Evolutionary conservation across 2,888 invertebrate genomes (phyloP), one percentile per base, ranked within the genome.

Genomic region (Macaria notata): DNA sequence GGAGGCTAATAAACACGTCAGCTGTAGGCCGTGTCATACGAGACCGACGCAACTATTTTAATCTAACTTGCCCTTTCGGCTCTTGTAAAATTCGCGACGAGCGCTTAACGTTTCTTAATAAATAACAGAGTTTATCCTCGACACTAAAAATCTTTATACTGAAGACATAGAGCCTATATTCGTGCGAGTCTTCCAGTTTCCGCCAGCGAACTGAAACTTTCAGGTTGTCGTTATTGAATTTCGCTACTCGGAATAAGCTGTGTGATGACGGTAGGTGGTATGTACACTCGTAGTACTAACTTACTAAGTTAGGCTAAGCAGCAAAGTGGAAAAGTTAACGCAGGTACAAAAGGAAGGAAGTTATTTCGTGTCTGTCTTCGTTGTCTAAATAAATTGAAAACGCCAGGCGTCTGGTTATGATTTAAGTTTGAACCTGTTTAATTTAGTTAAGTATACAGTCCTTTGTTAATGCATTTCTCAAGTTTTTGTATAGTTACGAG

Each of bases 41-140:
- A 68, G 66, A 62, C 65, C 61, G 71, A 74, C 65, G 56, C 71
- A 86, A 86, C 86, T 84, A 85, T 85, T 86, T 85, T 86, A 85
- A 86, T 86, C 81, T 82, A 84, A 84, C 74, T 83, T 83, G 73
- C 71, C 79, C 75, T 76, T 73, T 71, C 64, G 65, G 70, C 72
- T 72, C 71, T 79, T 78, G 79, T 78, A 79, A 82, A 82, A 81
- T 81, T 80, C 75, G 71, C 72, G 66, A 73, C 69, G 68, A 76
- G 75, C 76, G 78, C 80, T 80, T 59, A 54, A 45, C 77, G 74
- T 77, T 82, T 80, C 80, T 83, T 84, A 83, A 83, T 84, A 84
- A 82, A 78, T 82, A 79, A 75, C 70, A 63, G 65, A 70, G 45
- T 54, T 59, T 69, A 70, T 69, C 53, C 68, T 63, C 33, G 49